Conservation (phyloP, 2,113 vertebrate species). For the Dipodomys ordii region DNA sequence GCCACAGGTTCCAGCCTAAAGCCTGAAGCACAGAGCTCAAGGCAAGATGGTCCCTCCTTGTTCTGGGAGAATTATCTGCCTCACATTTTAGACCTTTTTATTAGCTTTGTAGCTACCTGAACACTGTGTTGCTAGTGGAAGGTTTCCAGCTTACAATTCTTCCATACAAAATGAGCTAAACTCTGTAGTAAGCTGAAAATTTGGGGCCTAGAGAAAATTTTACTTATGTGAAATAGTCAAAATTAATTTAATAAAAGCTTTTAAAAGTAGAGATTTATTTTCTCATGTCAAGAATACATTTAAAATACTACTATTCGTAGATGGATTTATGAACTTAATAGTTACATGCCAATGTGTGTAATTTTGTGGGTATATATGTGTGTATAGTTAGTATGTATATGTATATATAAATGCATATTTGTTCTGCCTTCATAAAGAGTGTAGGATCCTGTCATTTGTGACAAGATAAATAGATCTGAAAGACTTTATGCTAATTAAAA, state of each 20-base stretch:
- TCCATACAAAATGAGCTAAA: not conserved
- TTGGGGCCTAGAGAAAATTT: not conserved
- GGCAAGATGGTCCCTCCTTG: not conserved
- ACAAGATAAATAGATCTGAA: not conserved
- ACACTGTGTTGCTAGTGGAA: not conserved
- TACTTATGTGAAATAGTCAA: not conserved
- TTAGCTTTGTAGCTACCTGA: not conserved
- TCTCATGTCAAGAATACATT: not conserved
- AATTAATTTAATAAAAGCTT: not conserved
- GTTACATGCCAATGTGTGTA: too few relatives aligned
- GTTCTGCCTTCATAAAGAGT: not conserved
- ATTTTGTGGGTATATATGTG: too few relatives aligned
- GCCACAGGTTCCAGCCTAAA: not conserved
- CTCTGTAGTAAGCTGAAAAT: not conserved
- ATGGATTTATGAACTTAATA: not conserved
- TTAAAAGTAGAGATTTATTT: slow-evolving; percentile 11
- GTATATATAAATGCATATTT: too few relatives aligned
- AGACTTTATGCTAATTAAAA: not conserved
- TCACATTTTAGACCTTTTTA: not conserved
- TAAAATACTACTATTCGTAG: not conserved
- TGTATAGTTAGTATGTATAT: too few relatives aligned
- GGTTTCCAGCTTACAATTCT: slow-evolving; percentile 17
- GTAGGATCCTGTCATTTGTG: not conserved
- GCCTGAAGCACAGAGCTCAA: not conserved
- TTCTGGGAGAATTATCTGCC: not conserved